A percentile compares a stretch with the other conserved stretches of the same genome.
Conservation (phyloP, 2,113 vertebrate genomes). For the Burhinus oedicnemus region DNA sequence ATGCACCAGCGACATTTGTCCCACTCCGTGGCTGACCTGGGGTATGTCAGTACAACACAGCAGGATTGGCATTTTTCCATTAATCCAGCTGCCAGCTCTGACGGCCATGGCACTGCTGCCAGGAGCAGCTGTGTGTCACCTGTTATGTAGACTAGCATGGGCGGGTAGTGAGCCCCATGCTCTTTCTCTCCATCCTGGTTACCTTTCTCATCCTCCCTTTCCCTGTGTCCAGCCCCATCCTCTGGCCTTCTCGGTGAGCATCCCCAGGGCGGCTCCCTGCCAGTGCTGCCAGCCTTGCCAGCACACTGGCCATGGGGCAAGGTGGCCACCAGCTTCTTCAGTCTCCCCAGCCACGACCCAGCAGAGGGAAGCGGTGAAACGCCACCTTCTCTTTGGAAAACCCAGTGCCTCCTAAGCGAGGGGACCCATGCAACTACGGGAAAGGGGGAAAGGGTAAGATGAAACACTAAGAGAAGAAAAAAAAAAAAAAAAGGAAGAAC, state of each 20-base stretch:
- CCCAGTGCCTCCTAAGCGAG: not conserved
- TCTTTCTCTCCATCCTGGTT: not conserved
- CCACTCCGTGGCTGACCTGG: not conserved
- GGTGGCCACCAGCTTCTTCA: not conserved
- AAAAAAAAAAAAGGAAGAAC: not conserved
- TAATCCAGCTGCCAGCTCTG: not conserved
- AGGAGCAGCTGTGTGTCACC: not conserved
- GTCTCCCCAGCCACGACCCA: not conserved
- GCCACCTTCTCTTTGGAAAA: not conserved
- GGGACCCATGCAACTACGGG: not conserved
- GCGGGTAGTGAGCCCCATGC: accelerated
- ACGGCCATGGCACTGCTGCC: not conserved
- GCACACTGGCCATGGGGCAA: accelerated
- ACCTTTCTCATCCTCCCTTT: not conserved
- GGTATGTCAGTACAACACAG: not conserved
- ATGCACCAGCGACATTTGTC: not conserved
- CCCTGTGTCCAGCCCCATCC: not conserved
- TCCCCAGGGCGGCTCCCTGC: not conserved
- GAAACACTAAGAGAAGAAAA: not conserved
- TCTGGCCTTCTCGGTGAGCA: not conserved
- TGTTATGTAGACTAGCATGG: accelerated
- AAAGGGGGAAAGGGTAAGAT: not conserved
- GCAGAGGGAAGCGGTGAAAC: not conserved
- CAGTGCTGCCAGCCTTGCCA: not conserved
- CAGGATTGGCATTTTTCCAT: not conserved